phyloP scores from a whole-genome alignment of 1,140 invertebrate genomes.

The Diprion similis region DNA sequence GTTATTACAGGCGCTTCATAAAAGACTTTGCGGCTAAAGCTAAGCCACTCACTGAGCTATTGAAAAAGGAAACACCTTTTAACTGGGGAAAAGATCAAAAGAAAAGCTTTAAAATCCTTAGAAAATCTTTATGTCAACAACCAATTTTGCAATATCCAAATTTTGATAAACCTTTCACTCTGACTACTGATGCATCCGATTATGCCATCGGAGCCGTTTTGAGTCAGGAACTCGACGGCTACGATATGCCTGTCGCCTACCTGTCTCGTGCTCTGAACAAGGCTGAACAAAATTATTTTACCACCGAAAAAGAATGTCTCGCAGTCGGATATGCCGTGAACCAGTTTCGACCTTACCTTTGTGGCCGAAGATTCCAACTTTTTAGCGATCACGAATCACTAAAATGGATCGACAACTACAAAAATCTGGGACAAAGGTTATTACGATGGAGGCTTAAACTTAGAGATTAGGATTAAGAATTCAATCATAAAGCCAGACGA shows the following conservation, averaged over 20 bases:
- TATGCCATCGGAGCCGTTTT: too few species aligned
- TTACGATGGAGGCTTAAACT: constrained; percentile 42
- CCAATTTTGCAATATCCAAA: too few species aligned
- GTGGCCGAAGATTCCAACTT: constrained; percentile 57
- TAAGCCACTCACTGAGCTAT: too few species aligned
- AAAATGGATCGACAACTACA: constrained; percentile 57
- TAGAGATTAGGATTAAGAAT: constrained; percentile 45
- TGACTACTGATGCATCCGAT: too few species aligned
- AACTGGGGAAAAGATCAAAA: too few species aligned
- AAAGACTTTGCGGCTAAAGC: too few species aligned
- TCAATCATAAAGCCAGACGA: constrained; percentile 37
- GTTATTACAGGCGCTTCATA: too few species aligned
- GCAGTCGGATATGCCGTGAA: constrained; percentile 61
- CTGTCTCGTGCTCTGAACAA: background rate
- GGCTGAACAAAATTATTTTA: constrained; percentile 31
- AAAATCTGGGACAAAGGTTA: constrained; percentile 46
- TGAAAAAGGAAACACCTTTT: too few species aligned
- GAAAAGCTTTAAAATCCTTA: too few species aligned
- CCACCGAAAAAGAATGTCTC: constrained; percentile 58
- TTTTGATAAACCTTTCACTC: too few species aligned
- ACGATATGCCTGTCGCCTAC: background rate
- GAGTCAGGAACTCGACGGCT: too few species aligned
- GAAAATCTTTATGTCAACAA: too few species aligned
- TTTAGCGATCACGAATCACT: constrained; percentile 63
- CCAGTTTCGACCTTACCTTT: constrained; percentile 58